A percentile compares a stretch with the other conserved stretches of the same genome.
These are phyloP conservation scores for Caracal caracal DNA, from an alignment of 2,113 vertebrate genomes.

Conservation along the genomic window DNA sequence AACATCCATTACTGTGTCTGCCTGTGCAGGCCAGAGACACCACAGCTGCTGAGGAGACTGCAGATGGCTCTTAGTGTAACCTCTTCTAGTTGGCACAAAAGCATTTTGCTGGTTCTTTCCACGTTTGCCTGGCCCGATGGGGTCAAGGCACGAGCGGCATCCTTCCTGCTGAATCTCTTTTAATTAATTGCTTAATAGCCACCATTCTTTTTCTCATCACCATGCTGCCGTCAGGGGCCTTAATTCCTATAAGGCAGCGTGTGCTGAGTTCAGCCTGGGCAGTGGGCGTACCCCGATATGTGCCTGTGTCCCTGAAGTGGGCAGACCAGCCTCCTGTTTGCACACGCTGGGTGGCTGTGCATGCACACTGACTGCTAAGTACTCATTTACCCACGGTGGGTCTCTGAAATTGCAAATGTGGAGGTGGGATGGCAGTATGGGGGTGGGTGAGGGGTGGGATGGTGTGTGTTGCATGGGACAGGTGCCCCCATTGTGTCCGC, in stretches of 20 bases:
- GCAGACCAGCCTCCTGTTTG: slow-evolving; percentile 27
- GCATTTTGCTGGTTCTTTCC: background rate
- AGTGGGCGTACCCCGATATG: background rate
- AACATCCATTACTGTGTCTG: background rate
- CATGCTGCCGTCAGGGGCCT: background rate
- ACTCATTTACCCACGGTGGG: slow-evolving; percentile 40
- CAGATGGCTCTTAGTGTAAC: background rate
- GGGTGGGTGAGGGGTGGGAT: slow-evolving; percentile 47
- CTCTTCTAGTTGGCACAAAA: background rate
- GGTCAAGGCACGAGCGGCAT: background rate
- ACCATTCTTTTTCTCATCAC: background rate
- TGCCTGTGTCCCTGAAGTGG: background rate
- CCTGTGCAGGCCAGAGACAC: background rate
- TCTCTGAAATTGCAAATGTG: slow-evolving; percentile 45
- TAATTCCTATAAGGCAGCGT: background rate
- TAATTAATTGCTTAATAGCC: slow-evolving; percentile 17
- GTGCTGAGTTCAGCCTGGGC: background rate
- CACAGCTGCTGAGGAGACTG: background rate
- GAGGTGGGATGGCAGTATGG: slow-evolving; percentile 37
- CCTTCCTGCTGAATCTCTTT: slow-evolving; percentile 45
- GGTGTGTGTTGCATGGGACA: background rate
- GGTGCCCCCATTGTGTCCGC: slow-evolving; percentile 59
- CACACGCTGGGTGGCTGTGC: background rate
- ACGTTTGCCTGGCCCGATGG: background rate
- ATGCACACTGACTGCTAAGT: slow-evolving; percentile 39